Evolutionary conservation across 2,113 vertebrate species (phyloP), one percentile per base, ranked within the genome.

Genomic region (Oncorhynchus clarkii): DNA sequence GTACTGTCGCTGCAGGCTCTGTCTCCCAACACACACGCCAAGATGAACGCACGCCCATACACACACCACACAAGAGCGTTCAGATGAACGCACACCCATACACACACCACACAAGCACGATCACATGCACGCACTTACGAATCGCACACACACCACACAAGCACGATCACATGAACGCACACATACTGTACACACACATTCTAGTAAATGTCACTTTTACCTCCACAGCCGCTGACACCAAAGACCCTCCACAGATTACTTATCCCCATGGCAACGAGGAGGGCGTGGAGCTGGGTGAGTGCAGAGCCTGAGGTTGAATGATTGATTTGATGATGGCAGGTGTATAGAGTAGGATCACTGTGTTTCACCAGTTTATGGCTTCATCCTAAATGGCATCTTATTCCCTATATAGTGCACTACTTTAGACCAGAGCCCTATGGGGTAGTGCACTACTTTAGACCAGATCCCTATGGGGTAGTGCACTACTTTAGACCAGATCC

Each of bases 251-350:
- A 3, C 71, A 14, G 4, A 87, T 92, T 3, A 4, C 2, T 0
- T 3, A 65, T 77, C 91, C 90, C 34, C 0, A 3, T 3, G 51
- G 2, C 45, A 80, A 86, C 66, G 45, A 0, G 1, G 77, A 87
- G 7, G 72, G 84, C 49, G 88, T 85, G 22, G 86, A 86, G 64
- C 75, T 92, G 2, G 91, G 91, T 93, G 71, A 85, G 82, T 75
- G 6, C 20, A 11, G 48, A 39, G 34, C 34, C 34, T 8, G 34
- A 39, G 34, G 34, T 4, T 3, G n/a, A 8, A 26, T 62, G 31
- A 22, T 70, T 34, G 45, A 12, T 22, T 8, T 49, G 22, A 70
- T 45, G 18, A 29, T 13, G 34, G 34, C 34, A 8, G 34, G 34
- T 39, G 34, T 39, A 39, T 39, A 24, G 22, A 5, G 39, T 49